Conservation (phyloP, 2,797 vertebrate species). For the Leucoraja ocellata region DNA sequence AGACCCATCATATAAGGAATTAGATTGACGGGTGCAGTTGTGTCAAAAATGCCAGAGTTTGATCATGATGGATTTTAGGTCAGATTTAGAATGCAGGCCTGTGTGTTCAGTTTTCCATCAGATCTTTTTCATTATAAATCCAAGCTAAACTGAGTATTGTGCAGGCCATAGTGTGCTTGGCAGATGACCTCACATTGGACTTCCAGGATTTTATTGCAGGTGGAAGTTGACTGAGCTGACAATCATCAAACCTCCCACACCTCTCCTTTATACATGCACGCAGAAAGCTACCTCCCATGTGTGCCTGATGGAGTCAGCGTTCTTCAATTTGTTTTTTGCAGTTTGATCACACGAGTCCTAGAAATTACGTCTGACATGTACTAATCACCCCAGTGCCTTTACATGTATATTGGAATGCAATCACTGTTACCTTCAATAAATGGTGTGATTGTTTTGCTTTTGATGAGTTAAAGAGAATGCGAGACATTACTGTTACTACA, state of each 20-base stretch:
- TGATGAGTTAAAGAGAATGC: background rate
- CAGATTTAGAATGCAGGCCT: background rate
- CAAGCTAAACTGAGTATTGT: background rate
- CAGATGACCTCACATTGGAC: background rate
- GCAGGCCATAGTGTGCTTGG: background rate
- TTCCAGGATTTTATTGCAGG: background rate
- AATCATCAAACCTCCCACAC: background rate
- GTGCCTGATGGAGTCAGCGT: slow-evolving; percentile 10
- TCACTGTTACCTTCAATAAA: background rate
- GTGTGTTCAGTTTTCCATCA: background rate
- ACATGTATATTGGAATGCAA: slow-evolving; percentile 13
- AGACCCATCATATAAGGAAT: background rate
- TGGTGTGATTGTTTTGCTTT: background rate
- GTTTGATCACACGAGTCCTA: background rate
- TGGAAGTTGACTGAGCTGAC: slow-evolving; percentile 20
- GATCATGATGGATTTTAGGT: background rate
- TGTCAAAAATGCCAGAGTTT: background rate
- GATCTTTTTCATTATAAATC: background rate
- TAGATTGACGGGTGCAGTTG: background rate
- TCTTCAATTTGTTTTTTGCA: background rate
- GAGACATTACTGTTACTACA: background rate
- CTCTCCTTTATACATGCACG: background rate
- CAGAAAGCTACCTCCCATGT: background rate
- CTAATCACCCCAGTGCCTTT: slow-evolving; percentile 12
- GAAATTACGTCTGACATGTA: slow-evolving; percentile 14